Evolutionary conservation across 1,140 invertebrate genomes (phyloP), one percentile per base, ranked within the genome.

Genomic region (Oedothorax gibbosus): DNA sequence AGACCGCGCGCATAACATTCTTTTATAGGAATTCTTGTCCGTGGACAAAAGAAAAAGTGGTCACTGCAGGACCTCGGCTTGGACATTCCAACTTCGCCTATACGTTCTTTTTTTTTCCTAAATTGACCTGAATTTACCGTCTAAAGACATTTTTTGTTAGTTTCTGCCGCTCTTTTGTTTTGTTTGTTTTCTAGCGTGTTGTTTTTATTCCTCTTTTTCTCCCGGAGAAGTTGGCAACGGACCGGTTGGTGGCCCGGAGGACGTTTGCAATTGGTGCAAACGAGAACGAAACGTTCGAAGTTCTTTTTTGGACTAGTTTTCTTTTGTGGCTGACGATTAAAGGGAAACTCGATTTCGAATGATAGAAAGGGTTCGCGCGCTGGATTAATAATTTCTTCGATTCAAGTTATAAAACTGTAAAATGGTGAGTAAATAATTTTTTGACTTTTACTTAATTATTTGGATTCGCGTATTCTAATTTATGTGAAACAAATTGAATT

Each of bases 51-150:
- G 35, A 35, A 35, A 35, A 35, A 53, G 53, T 60, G 72, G 72
- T 51, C 64, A 66, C 21, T 78, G 21, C 20, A 76, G 53, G 20
- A 73, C 50, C 10, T 69, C 78, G 71, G 78, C 49, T 20, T 49
- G 15, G 10, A 68, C 12, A 15, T 66, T 51, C 18, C 12, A 75
- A 53, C 56, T n/a, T 50, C 7, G 49, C 57, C n/a, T 35, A 7
- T 65, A 81, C 51, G 50, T 49, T 69, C 12, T 69, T 69, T 69
- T 10, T 72, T 53, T 73, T 60, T 64, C 80, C 68, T 62, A 82
- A 82, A 82, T 20, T 82, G 80, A 82, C 80, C 80, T 82, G 80
- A 73, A 73, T 82, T 73, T 72, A 51, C 18, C 56, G n/a, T 51
- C 15, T n/a, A 51, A 15, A 79, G 77, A 54, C 64, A 68, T 10